Conservation (phyloP, 2,888 invertebrate species). For the Megalurothrips usitatus region DNA sequence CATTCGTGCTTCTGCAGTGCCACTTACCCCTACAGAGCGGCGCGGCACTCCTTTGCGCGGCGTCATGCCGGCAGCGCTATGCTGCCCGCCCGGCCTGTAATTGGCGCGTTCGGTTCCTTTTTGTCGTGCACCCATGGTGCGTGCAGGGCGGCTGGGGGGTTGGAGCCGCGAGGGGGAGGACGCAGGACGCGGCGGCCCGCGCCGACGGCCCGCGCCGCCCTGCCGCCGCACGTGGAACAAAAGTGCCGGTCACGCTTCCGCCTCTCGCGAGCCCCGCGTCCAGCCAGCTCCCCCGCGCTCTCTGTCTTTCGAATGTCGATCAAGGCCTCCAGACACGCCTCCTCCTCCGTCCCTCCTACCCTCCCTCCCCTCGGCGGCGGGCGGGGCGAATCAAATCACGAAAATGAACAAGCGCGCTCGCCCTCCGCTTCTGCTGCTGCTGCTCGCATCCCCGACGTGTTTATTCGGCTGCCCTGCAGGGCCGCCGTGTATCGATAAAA, state of each 20-base stretch:
- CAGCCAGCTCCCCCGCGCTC: neutral
- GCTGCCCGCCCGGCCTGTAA: neutral
- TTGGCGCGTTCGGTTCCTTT: slow-evolving; percentile 8
- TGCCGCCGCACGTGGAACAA: neutral
- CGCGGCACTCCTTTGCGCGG: neutral
- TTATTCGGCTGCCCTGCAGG: neutral
- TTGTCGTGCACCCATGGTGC: neutral
- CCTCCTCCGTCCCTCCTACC: neutral
- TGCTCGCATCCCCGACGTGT: neutral
- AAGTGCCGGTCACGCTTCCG: neutral
- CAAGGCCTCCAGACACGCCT: neutral
- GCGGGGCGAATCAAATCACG: neutral
- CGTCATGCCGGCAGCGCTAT: neutral
- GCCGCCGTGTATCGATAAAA: neutral
- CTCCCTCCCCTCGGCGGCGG: neutral
- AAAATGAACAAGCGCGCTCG: neutral
- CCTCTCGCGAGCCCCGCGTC: neutral
- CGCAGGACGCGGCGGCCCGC: neutral
- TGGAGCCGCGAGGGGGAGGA: neutral
- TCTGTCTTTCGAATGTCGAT: neutral
- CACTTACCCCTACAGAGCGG: neutral
- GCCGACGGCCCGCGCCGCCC: neutral
- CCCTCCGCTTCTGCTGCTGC: neutral
- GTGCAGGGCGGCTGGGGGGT: neutral
- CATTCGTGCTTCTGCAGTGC: neutral